Conservation (phyloP, 1,140 invertebrate genomes). For the Rhizoglyphus robini region DNA sequence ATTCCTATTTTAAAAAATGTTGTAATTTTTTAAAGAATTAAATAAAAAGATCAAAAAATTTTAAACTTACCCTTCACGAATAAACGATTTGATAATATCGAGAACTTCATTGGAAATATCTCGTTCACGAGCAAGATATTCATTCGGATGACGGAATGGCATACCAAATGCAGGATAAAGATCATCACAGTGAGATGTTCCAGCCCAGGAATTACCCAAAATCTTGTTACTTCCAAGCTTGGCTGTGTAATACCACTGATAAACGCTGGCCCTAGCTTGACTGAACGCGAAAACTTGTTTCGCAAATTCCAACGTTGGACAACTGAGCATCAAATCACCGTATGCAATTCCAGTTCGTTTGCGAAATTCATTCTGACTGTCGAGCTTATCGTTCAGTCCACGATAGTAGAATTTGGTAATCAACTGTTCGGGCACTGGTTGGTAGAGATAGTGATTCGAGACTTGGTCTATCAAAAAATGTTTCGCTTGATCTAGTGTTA, state of each 20-base stretch:
- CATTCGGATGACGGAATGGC: slow-evolving; percentile 41
- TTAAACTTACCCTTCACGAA: background rate
- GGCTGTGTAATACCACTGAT: slow-evolving; percentile 12
- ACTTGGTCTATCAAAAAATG: background rate
- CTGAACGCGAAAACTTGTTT: background rate
- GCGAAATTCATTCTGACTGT: background rate
- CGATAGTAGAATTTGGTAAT: background rate
- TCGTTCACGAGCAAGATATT: slow-evolving; percentile 2
- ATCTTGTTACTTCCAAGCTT: background rate
- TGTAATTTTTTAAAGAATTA: background rate
- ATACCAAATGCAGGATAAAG: slow-evolving; percentile 91
- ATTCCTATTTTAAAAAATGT: background rate
- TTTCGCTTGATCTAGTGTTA: slow-evolving; percentile 1
- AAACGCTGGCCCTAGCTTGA: background rate
- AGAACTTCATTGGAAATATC: background rate
- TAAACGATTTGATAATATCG: background rate
- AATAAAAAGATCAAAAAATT: too few species aligned
- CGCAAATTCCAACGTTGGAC: slow-evolving; percentile 32
- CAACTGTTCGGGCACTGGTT: background rate
- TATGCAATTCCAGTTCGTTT: slow-evolving; percentile 11
- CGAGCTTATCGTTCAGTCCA: background rate
- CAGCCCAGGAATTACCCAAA: slow-evolving; percentile 52
- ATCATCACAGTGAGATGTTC: slow-evolving; percentile 87
- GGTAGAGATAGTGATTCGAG: too few species aligned
- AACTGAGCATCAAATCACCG: slow-evolving; percentile 89